Evolutionary conservation across 2,888 invertebrate genomes (phyloP).

Genomic region (Acanthosepion pharaonis): DNA sequence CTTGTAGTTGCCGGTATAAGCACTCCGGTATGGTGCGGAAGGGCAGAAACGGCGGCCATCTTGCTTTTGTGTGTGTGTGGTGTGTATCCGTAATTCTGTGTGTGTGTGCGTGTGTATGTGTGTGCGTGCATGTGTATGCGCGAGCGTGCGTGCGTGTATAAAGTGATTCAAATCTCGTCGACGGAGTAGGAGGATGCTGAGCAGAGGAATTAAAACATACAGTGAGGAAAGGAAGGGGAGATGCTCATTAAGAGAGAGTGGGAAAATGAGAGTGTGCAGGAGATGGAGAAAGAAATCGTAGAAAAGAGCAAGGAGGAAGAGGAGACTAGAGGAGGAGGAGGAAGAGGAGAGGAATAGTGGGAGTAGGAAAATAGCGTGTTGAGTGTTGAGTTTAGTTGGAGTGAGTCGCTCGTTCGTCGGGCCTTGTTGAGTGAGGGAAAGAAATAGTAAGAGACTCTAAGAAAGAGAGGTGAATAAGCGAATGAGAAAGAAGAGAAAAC

Average conservation of each 20-base stretch:
- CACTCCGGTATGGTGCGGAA: constrained; percentile 23
- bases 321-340: background rate
- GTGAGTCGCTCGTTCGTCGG: background rate
- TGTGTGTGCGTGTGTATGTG: background rate
- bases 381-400: background rate
- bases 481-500: no score
- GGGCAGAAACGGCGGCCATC: constrained; percentile 33
- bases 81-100: background rate
- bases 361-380: background rate
- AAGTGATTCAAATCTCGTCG: no score
- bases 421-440: background rate
- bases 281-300: no score
- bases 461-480: no score
- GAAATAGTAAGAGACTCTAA: no score
- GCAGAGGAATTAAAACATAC: no score
- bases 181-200: no score
- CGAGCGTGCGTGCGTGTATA: background rate
- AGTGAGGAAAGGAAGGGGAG: no score
- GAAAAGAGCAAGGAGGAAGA: no score
- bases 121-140: background rate
- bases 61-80: background rate
- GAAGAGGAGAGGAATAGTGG: background rate
- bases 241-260: no score
- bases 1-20: constrained; percentile 24
- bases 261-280: no score